Conservation (phyloP, 2,888 invertebrate genomes). For the Drosophila neotestacea region DNA sequence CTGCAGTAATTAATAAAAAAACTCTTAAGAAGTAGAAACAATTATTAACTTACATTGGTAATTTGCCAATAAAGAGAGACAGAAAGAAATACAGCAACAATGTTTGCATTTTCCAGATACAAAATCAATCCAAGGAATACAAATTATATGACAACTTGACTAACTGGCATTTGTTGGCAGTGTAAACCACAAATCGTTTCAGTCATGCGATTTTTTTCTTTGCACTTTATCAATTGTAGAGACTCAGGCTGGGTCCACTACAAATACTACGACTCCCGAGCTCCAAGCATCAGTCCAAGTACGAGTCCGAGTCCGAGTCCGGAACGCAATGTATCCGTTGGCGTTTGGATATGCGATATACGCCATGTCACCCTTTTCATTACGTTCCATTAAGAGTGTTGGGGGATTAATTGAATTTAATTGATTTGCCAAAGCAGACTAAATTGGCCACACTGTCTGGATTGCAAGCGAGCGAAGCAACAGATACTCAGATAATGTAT, state of each 20-base stretch:
- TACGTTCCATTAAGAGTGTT: slow-evolving; percentile 85
- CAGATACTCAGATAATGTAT: slow-evolving; percentile 17
- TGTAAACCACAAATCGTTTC: slow-evolving; percentile 72
- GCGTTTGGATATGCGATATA: slow-evolving; percentile 61
- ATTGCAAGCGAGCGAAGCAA: slow-evolving; percentile 60
- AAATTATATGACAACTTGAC: slow-evolving; percentile 11
- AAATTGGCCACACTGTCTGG: slow-evolving; percentile 85
- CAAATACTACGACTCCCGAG: slow-evolving; percentile 6
- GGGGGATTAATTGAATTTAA: slow-evolving; percentile 86
- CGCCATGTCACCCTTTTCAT: slow-evolving; percentile 84
- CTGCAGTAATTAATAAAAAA: no score
- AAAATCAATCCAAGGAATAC: slow-evolving; percentile 20
- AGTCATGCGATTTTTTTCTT: slow-evolving; percentile 73
- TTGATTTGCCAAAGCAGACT: slow-evolving; percentile 86
- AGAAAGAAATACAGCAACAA: background rate
- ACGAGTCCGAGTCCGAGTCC: slow-evolving; percentile 60
- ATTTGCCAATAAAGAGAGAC: background rate
- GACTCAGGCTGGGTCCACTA: slow-evolving; percentile 10
- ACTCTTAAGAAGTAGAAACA: background rate
- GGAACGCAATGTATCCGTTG: slow-evolving; percentile 78
- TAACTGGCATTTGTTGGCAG: slow-evolving; percentile 26
- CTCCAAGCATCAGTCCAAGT: slow-evolving; percentile 34
- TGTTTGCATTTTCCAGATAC: background rate
- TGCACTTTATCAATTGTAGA: slow-evolving; percentile 58
- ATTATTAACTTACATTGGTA: background rate